Evolutionary conservation across 2,888 invertebrate species (phyloP).

Genomic region (Drosophila neutralis): DNA sequence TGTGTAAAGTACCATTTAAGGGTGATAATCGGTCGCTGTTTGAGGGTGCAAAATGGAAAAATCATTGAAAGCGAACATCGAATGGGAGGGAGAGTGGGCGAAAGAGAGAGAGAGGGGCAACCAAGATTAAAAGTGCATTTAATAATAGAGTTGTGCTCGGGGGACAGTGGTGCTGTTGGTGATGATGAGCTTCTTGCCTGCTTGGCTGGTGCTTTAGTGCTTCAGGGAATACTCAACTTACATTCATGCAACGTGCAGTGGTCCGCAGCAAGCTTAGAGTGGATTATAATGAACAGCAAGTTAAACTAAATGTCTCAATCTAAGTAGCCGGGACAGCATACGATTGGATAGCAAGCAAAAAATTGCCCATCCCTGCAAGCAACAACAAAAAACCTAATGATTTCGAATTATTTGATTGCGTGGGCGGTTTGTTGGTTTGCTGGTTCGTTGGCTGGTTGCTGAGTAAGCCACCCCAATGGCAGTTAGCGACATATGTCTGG

Average conservation of each 20-base stretch:
- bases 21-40: slow-evolving; percentile 84
- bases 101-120: slow-evolving; percentile 27
- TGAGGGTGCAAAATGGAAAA: slow-evolving; percentile 84
- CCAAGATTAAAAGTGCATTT: slow-evolving; percentile 84
- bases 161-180: slow-evolving; percentile 30
- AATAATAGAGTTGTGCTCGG: slow-evolving; percentile 71
- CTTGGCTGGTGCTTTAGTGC: slow-evolving; percentile 49
- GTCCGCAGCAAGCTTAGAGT: slow-evolving; percentile 59
- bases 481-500: slow-evolving; percentile 79
- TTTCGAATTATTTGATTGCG: slow-evolving; percentile 83
- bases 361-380: slow-evolving; percentile 38
- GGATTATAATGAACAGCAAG: slow-evolving; percentile 81
- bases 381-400: slow-evolving; percentile 73
- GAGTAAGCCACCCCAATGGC: slow-evolving; percentile 50
- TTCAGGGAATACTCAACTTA: slow-evolving; percentile 71
- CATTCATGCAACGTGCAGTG: slow-evolving; percentile 51
- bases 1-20: slow-evolving; percentile 84
- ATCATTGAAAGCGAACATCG: slow-evolving; percentile 70
- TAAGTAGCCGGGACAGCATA: slow-evolving; percentile 34
- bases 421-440: slow-evolving; percentile 76
- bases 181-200: slow-evolving; percentile 18
- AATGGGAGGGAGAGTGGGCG: slow-evolving; percentile 7
- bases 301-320: slow-evolving; percentile 79
- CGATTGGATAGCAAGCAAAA: slow-evolving; percentile 28
- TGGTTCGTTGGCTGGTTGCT: slow-evolving; percentile 22